Base-by-base conservation (phyloP, 2,888 invertebrate genomes). In the Oscheius sp. region DNA sequence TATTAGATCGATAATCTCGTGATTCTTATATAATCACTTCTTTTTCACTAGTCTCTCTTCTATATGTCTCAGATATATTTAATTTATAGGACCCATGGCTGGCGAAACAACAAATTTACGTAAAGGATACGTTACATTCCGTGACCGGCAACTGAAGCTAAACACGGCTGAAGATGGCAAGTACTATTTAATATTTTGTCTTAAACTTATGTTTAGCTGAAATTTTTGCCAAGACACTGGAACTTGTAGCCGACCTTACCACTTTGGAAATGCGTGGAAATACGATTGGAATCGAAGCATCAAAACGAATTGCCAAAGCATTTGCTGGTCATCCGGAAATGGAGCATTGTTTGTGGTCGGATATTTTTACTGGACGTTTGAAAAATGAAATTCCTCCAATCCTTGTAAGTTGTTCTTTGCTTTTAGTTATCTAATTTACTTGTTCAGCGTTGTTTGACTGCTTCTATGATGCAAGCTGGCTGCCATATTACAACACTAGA, bases 381-480 rank as follows among this genome's bases (percentile, higher is more conserved):
- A 97, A 95, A 87, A 90, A 92, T 0, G 97, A 98, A 89, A 97
- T 98, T 84, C 97, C 98, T 0, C 90, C 91, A 45, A 94, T 96
- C 5, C 87, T 98, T 86, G 92, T 92, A 87, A 88, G 88, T 82
- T 30, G 17, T 14, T 20, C 20, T 26, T 28, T n/a, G n/a, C n/a
- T n/a, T n/a, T n/a, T n/a, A 4, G n/a, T 45, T 45, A 26, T 20
- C 28, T 41, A 24, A 1, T 20, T 14, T 32, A 36, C 2, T 38
- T 20, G 20, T 44, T 54, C 54, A 91, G 91, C 89, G 90, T 85
- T 89, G 89, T 68, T 89, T 96, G 0, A 93, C 94, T 0, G 90
- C 89, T 51, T 94, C 94, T 0, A 90, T 98, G 81, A 92, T 93
- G 67, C 84, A 88, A 3, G 93, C 95, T 0, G 91, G 91, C 0